Evolutionary conservation across 2,113 vertebrate genomes (phyloP).

Genomic region (Thermophis baileyi): DNA sequence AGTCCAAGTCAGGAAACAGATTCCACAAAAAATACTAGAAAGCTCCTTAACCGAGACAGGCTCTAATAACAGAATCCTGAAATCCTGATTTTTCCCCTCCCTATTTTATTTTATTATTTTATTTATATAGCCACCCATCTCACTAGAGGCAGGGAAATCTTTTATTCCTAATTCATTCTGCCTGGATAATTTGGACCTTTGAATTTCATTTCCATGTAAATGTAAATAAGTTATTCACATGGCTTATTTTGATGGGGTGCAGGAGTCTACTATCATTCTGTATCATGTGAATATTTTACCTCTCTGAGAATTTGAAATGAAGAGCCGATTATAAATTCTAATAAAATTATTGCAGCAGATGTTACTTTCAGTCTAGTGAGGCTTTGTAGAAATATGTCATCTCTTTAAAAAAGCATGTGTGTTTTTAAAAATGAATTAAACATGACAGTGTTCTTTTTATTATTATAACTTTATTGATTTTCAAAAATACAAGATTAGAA

Average conservation of each 20-base stretch:
- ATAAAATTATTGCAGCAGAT: not conserved
- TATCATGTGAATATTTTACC: not conserved
- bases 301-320: not conserved
- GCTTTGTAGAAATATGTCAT: not conserved
- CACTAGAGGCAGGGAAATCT: not conserved
- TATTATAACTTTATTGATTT: not conserved
- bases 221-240: not conserved
- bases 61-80: not conserved
- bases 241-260: not conserved
- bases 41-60: not conserved
- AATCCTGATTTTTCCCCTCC: not conserved
- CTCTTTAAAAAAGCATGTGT: not conserved
- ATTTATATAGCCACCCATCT: not conserved
- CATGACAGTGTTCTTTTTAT: not conserved
- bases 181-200: not conserved
- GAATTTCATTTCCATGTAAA: not conserved
- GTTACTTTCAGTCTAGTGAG: not conserved
- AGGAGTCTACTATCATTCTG: not conserved
- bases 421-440: not conserved
- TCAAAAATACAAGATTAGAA: not conserved
- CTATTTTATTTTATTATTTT: not conserved
- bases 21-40: not conserved
- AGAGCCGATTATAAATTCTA: not conserved
- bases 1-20: not conserved
- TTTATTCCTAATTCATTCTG: not conserved